Evolutionary conservation across 2,888 invertebrate species (phyloP).

Genomic region (Drosophila meridiana): DNA sequence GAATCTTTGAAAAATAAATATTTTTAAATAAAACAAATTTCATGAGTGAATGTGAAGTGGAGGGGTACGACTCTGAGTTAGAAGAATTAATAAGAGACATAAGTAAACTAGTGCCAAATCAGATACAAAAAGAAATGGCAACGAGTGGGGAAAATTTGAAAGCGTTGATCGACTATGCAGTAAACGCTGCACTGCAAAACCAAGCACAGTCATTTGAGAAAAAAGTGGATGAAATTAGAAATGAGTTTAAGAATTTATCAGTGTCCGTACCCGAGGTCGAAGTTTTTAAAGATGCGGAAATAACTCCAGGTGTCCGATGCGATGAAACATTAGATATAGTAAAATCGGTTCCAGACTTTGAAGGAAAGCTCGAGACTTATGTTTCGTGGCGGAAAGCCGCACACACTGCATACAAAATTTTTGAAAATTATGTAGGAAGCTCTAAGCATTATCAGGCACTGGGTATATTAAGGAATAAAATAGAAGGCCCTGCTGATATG

Average conservation of each 20-base stretch:
- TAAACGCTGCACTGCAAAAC: background rate
- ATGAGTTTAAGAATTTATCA: background rate
- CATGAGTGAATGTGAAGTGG: too few species aligned
- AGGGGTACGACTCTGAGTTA: too few species aligned
- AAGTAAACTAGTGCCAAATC: too few species aligned
- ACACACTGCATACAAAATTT: constrained; percentile 1
- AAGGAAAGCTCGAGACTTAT: constrained; percentile 3
- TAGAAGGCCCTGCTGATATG: background rate
- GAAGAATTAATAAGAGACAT: too few species aligned
- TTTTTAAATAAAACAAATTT: too few species aligned
- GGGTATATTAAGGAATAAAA: constrained; percentile 4
- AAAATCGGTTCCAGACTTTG: background rate
- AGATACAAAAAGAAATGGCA: too few species aligned
- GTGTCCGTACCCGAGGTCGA: background rate
- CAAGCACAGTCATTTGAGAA: background rate
- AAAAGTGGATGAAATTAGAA: background rate
- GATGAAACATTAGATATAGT: constrained; percentile 3
- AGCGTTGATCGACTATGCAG: too few species aligned
- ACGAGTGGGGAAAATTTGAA: too few species aligned
- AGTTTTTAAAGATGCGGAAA: background rate
- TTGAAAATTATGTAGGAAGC: background rate
- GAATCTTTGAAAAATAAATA: too few species aligned
- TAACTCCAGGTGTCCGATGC: background rate
- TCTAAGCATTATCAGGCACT: constrained; percentile 17
- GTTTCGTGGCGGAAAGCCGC: constrained; percentile 7